A percentile compares a stretch with the other conserved stretches of the same genome.
Evolutionary conservation across 2,888 invertebrate genomes (phyloP).

Genomic region (Chloroclysta siterata): DNA sequence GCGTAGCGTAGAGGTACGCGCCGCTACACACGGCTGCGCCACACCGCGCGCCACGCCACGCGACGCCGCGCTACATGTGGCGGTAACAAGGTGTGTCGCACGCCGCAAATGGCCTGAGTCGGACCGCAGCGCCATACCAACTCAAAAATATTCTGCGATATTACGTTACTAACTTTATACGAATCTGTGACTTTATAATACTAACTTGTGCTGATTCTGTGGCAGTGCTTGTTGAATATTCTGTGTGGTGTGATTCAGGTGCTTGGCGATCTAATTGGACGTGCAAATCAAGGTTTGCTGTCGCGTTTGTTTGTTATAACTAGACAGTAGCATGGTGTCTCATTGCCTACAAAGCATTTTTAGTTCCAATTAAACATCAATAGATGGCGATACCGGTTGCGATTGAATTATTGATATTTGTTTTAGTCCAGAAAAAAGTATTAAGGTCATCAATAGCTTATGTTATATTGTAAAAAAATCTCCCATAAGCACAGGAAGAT

Average conservation of each 20-base stretch:
- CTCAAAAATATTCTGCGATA: constrained; percentile 14
- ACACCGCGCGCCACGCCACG: constrained; percentile 33
- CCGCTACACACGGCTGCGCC: constrained; percentile 39
- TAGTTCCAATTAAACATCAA: too few relatives aligned
- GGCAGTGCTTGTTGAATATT: constrained; percentile 5
- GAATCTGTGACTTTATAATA: constrained; percentile 3
- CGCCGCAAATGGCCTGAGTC: constrained; percentile 54
- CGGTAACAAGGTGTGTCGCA: constrained; percentile 63
- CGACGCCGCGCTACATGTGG: constrained; percentile 57
- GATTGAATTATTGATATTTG: too few relatives aligned
- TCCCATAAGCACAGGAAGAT: too few relatives aligned
- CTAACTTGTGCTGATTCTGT: constrained; percentile 11
- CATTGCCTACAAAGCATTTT: too few relatives aligned
- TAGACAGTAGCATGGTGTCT: too few relatives aligned
- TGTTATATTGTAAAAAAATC: too few relatives aligned
- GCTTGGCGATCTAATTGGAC: constrained; percentile 50
- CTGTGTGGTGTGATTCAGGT: constrained; percentile 29
- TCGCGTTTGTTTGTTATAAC: constrained; percentile 9
- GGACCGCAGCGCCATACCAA: constrained; percentile 45
- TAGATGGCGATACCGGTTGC: too few relatives aligned
- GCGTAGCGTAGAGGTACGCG: constrained; percentile 27
- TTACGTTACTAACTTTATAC: constrained; percentile 6
- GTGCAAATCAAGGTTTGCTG: constrained; percentile 41
- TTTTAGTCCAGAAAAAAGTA: too few relatives aligned
- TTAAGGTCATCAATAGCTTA: too few relatives aligned